Percentiles rank a stretch among this genome's conserved stretches.
Conservation (phyloP, 2,113 vertebrate species). For the Indri indri region DNA sequence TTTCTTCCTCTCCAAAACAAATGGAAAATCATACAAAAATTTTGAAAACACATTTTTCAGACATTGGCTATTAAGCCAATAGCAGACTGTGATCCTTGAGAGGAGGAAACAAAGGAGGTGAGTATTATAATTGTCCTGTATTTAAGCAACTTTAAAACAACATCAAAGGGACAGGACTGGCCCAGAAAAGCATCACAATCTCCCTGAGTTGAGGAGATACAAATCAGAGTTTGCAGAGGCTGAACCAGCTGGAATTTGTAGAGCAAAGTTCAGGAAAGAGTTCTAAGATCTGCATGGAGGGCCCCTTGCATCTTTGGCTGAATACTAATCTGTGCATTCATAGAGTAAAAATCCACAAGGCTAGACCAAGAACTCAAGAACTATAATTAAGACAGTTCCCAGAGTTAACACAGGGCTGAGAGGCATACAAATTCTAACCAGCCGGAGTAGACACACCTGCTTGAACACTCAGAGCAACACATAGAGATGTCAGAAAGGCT, state of each 20-base stretch:
- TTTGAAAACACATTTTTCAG: background rate
- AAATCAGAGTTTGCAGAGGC: background rate
- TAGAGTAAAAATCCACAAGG: background rate
- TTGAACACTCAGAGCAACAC: background rate
- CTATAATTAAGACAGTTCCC: background rate
- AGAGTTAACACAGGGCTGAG: background rate
- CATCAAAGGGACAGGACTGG: background rate
- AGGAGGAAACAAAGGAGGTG: background rate
- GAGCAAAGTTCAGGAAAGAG: background rate
- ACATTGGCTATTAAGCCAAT: background rate
- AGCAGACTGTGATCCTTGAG: background rate
- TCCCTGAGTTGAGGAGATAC: background rate
- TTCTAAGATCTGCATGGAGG: background rate
- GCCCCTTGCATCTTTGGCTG: background rate
- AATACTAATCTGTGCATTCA: background rate
- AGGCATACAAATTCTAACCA: background rate
- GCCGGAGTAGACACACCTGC: no score
- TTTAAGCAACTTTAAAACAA: background rate
- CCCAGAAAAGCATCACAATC: background rate
- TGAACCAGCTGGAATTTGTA: background rate
- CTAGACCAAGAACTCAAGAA: background rate
- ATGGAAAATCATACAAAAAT: background rate
- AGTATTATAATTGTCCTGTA: background rate
- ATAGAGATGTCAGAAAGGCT: background rate
- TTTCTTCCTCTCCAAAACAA: background rate